Percentiles rank a stretch among this genome's conserved stretches.
Conservation (phyloP, 2,888 invertebrate species). For the Sarcophaga variegata region DNA sequence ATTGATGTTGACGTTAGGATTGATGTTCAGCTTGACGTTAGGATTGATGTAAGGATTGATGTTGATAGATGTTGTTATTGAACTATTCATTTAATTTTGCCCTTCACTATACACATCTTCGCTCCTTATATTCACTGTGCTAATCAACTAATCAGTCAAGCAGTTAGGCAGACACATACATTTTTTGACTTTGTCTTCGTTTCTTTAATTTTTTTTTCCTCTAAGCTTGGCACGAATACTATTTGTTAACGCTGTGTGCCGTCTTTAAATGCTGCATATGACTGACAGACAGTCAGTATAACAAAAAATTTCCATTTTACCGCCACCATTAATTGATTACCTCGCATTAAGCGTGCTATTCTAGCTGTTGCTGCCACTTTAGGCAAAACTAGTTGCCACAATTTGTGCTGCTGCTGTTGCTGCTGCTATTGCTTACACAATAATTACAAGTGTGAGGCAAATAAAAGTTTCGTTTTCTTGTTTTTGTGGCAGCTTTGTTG, state of each 20-base stretch:
- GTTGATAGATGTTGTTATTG: too few species aligned
- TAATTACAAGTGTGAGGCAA: neutral
- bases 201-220: neutral
- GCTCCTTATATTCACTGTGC: neutral
- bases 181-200: neutral
- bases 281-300: conserved; percentile 33
- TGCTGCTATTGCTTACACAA: too few species aligned
- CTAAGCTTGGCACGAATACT: conserved; percentile 23
- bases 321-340: conserved; percentile 45
- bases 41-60: too few species aligned
- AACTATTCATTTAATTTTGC: too few species aligned
- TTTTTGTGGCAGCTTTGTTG: conserved; percentile 9
- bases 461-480: neutral
- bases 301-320: conserved; percentile 17
- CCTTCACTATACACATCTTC: too few species aligned
- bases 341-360: neutral
- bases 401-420: neutral
- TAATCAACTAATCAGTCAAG: neutral
- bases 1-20: too few species aligned
- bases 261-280: neutral
- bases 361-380: neutral
- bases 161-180: neutral
- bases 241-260: neutral
- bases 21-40: too few species aligned
- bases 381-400: neutral